Evolutionary conservation across 2,113 vertebrate species (phyloP), one percentile per base, ranked within the genome.

Genomic region (Oostethus manadensis): DNA sequence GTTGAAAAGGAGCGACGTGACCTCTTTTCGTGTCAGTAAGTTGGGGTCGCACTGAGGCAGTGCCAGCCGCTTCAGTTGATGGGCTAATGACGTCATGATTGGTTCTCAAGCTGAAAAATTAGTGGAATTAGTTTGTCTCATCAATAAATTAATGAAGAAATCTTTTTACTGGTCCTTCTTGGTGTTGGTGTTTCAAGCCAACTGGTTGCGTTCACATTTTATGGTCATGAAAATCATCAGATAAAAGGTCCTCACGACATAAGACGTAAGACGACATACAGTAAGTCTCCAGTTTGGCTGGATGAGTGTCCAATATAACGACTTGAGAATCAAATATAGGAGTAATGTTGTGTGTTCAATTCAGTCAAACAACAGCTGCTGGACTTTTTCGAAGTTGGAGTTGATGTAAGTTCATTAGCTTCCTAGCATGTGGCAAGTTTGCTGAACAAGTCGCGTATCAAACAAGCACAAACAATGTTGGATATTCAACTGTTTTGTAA

Each of bases 51-150:
- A 94, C 58, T 98, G 94, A 23, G 96, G 96, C 15, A 98, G 85
- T 0, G 95, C 91, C 17, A 98, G 91, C 17, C 92, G 86, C 73
- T 93, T 93, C 76, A 99, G 85, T 80, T 99, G 97, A 70, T 97
- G 91, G 1, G 95, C 92, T 62, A 98, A 82, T 0, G 97, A 97
- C 16, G 95, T 98, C 97, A 99, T 99, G 65, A 51, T 16, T 46
- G 44, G 3, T 46, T 16, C 15, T 3, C 13, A 46, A n/a, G 7
- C 44, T 46, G 17, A 16, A 16, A n/a, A n/a, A 46, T 13, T 14
- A 13, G 38, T 40, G 38, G 11, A 40, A 40, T 40, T 3, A 40
- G 13, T 40, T 4, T 40, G 38, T 40, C 38, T 40, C 8, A n/a
- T 46, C 46, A 18, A 17, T 48, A 6, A 1, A 17, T 46, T 1